Conservation (phyloP, 2,888 invertebrate species). For the Ypsolopha sequella region DNA sequence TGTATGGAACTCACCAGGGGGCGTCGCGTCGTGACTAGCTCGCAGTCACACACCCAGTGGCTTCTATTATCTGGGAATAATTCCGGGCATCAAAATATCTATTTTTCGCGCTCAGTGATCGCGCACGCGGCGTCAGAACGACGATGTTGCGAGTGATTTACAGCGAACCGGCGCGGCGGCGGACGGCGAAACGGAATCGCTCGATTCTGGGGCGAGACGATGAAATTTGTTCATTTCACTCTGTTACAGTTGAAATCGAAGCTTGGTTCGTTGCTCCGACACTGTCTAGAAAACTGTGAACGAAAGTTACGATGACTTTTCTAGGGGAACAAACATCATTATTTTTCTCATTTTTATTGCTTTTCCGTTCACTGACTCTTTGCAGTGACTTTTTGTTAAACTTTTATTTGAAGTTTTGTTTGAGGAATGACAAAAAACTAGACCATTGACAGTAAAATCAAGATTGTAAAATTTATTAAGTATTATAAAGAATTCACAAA, state of each 20-base stretch:
- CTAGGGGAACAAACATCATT: constrained; percentile 6
- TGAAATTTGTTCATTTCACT: constrained; percentile 4
- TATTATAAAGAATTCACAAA: background rate
- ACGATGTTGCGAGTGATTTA: constrained; percentile 55
- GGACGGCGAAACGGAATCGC: constrained; percentile 13
- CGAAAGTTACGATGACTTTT: constrained; percentile 11
- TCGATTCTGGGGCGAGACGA: constrained; percentile 56
- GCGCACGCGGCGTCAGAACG: constrained; percentile 40
- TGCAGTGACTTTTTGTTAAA: background rate
- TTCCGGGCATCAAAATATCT: constrained; percentile 58
- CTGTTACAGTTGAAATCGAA: constrained; percentile 10
- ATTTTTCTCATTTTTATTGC: too few relatives aligned
- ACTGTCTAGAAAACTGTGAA: background rate
- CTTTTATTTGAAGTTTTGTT: background rate
- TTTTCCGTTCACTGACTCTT: too few relatives aligned
- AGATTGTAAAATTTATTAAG: constrained; percentile 9
- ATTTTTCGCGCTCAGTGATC: constrained; percentile 53
- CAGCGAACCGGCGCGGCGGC: constrained; percentile 30
- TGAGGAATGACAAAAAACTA: background rate
- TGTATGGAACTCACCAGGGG: constrained; percentile 47
- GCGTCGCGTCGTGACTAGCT: constrained; percentile 41
- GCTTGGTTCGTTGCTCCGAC: constrained; percentile 41
- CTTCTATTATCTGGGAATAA: constrained; percentile 51
- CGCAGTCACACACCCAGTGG: constrained; percentile 29
- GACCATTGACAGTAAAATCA: constrained; percentile 3